Conservation (phyloP, 2,113 vertebrate genomes). For the Dicerorhinus sumatrensis region DNA sequence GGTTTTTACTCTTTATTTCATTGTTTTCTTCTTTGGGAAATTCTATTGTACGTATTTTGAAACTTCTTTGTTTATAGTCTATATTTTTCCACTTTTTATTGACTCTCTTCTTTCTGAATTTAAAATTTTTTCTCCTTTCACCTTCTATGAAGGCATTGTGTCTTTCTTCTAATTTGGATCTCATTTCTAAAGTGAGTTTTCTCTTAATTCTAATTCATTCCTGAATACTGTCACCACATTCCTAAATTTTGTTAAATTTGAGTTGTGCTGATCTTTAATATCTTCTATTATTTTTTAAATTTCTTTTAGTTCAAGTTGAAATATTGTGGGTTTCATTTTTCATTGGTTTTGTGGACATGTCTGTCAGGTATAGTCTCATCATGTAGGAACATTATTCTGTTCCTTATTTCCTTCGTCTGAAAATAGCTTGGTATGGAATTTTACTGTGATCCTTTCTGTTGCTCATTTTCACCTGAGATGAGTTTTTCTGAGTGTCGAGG, state of each 20-base stretch:
- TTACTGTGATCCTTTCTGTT: not conserved
- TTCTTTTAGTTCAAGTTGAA: fast-evolving
- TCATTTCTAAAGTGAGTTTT: not conserved
- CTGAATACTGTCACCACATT: fast-evolving
- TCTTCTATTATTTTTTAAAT: not conserved
- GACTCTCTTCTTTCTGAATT: not conserved
- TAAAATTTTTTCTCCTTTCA: not conserved
- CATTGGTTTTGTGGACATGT: fast-evolving
- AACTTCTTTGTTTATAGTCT: not conserved
- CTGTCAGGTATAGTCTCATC: not conserved
- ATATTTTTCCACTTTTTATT: not conserved
- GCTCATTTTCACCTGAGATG: not conserved
- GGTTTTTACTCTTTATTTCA: not conserved
- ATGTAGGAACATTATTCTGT: not conserved
- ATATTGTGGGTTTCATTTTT: fast-evolving
- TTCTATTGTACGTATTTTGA: not conserved
- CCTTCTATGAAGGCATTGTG: not conserved
- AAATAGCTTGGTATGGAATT: not conserved
- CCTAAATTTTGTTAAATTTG: not conserved
- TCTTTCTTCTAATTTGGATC: not conserved
- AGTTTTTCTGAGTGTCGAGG: not conserved
- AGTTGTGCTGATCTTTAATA: fast-evolving
- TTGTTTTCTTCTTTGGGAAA: not conserved
- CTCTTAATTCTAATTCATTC: no score
- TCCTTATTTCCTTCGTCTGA: not conserved